Base-by-base conservation (phyloP, 92 coral and sea anemone species). In the Phymanthus crucifer region DNA sequence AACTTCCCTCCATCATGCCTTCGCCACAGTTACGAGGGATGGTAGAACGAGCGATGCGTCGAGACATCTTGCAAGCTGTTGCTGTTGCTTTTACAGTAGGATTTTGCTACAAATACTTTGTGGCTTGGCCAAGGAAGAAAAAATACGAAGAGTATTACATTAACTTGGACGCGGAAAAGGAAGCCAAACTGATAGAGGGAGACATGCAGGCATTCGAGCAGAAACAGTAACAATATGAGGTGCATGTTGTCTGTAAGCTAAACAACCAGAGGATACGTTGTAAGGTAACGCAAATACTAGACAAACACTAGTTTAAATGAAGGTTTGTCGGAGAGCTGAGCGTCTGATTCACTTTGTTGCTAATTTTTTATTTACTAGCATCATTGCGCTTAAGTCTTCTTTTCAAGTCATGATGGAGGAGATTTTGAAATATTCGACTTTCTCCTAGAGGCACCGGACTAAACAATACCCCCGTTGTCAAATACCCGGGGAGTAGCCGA, bases 21-120 rank as follows among this genome's bases (percentile, higher is more conserved):
- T 47, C 94, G 27, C 98, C 98, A 9, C 89, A 85, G 61, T 87
- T 93, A 2, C 94, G 98, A 23, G 94, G 98, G 32, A 79, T 93
- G 73, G 94, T 90, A n/a, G 87, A 88, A 66, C 80, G 91, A 21
- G 75, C 83, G 13, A 67, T 90, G 86, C 87, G 83, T 52, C 78
- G 81, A 3, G 94, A 91, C 48, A 85, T 93, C 37, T 23, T 87
- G 3, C 85, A 86, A 29, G 94, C 94, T 6, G 66, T 88, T 17
- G 88, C 76, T 3, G 32, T 90, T 29, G 98, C 91, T 17, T 31
- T 90, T 32, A 56, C 83, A 9, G 90, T 84, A 66, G 98, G 93
- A 10, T 84, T 81, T 82, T 61, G 81, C 38, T 90, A 85, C 87
- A 93, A 93, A 70, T 83, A 71, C 77, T 91, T 89, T 50, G 84